A percentile compares a stretch with the other conserved stretches of the same genome.
Evolutionary conservation across 2,113 vertebrate genomes (phyloP).

Genomic region (Bucco capensis): DNA sequence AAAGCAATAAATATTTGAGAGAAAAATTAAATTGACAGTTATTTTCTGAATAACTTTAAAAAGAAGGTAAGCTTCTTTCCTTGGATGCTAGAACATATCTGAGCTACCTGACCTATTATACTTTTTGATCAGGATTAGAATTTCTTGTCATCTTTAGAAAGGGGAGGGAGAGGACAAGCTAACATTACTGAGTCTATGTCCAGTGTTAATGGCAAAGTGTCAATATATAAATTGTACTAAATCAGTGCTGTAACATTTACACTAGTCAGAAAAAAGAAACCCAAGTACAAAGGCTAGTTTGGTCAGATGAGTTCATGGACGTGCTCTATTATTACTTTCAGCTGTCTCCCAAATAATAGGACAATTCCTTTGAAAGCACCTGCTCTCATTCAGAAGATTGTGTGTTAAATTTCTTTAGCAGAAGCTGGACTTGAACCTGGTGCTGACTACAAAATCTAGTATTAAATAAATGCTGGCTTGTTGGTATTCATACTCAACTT

Average conservation of each 20-base stretch:
- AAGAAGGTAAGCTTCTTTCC: background rate
- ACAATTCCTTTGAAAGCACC: constrained; percentile 25
- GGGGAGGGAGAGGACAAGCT: background rate
- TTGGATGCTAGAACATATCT: background rate
- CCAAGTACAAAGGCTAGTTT: background rate
- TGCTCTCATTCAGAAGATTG: constrained; percentile 44
- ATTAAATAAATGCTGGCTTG: constrained; percentile 32
- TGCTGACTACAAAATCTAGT: constrained; percentile 41
- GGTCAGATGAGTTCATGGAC: constrained; percentile 15
- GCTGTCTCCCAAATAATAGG: background rate
- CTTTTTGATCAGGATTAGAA: constrained; percentile 20
- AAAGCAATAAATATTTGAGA: background rate
- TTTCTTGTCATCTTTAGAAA: constrained; percentile 24
- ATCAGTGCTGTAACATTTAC: constrained; percentile 45
- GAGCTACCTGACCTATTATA: background rate
- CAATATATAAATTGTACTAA: constrained; percentile 13
- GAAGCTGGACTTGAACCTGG: constrained; percentile 34
- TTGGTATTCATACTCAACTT: constrained; percentile 52
- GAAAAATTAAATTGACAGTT: background rate
- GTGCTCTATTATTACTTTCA: constrained; percentile 50
- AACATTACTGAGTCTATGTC: background rate
- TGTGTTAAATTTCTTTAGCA: constrained; percentile 29
- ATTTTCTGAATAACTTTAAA: background rate
- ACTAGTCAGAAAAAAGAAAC: background rate
- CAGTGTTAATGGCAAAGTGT: constrained; percentile 13